Evolutionary conservation across 2,113 vertebrate species (phyloP), one percentile per base, ranked within the genome.

Genomic region (Myotis lucifugus): DNA sequence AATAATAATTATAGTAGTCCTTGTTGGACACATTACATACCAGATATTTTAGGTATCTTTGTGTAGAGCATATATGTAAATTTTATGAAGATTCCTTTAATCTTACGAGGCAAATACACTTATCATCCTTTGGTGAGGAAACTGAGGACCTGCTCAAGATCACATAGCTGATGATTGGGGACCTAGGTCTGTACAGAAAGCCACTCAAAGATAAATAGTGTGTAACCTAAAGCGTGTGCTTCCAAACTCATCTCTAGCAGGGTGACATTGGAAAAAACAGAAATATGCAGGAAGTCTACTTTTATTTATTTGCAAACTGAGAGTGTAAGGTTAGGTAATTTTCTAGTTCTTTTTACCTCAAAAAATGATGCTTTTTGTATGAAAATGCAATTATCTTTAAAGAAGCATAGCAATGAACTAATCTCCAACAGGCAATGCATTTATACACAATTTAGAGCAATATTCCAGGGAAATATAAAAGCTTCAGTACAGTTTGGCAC

Each of bases 361-460:
- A 66, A 78, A 78, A 94, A 83, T 76, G 72, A 76, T 59, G 18
- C 9, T 84, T 84, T 93, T 91, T 74, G 21, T 34, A 67, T 82
- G 77, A 88, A 97, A 92, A 95, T 72, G 67, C 21, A 85, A 40
- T 88, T 89, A 90, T 76, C 54, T 97, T 93, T 90, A 70, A 93
- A 85, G 70, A 76, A 85, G 46, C 21, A 50, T 48, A 88, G 85
- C 72, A 92, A 42, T 92, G 85, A 96, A 88, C 85, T 94, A 90
- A 91, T 83, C 18, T 90, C 70, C 95, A 81, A 90, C 27, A 70
- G 61, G 92, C 77, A 46, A 90, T 92, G 90, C 64, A 83, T 94
- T 96, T 96, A 88, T 83, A 88, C n/a, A 82, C 50, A 92, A 29
- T 93, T 96, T 96, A 83, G 25, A 82, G 64, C n/a, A 85, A 46